These are phyloP conservation scores for Spodoptera litura DNA, from an alignment of 1,140 invertebrate genomes.

Conservation along the genomic window DNA sequence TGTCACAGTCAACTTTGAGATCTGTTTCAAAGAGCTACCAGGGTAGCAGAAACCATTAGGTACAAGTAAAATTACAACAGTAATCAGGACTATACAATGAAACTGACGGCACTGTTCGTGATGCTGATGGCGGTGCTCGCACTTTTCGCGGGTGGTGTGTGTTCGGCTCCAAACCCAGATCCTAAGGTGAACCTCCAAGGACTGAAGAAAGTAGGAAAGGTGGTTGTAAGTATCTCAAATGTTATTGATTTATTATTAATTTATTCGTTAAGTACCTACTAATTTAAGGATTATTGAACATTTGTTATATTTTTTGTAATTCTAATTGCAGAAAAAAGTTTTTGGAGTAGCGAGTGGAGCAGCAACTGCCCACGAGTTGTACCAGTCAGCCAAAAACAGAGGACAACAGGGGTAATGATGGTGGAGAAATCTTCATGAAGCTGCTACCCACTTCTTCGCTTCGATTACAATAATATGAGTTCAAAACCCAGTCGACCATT, in stretches of 20 bases:
- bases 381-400: neutral
- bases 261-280: too few relatives aligned
- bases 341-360: neutral
- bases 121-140: constrained; percentile 33
- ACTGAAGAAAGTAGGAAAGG: constrained; percentile 24
- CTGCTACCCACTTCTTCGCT: neutral
- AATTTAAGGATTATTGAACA: neutral
- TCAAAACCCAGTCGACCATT: too few relatives aligned
- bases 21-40: neutral
- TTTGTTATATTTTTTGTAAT: neutral
- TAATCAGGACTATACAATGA: constrained; percentile 14
- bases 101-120: constrained; percentile 30
- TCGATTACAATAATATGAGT: neutral
- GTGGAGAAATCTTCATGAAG: neutral
- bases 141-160: constrained; percentile 1
- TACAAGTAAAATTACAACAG: neutral
- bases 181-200: constrained; percentile 4
- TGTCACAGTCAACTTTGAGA: constrained; percentile 1
- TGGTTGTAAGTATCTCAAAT: constrained; percentile 36
- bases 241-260: too few relatives aligned
- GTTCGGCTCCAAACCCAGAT: neutral
- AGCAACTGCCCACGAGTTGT: neutral
- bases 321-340: constrained; percentile 2
- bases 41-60: neutral
- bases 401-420: neutral